Base-by-base conservation (phyloP, 2,113 vertebrate species). In the Bos javanicus region DNA sequence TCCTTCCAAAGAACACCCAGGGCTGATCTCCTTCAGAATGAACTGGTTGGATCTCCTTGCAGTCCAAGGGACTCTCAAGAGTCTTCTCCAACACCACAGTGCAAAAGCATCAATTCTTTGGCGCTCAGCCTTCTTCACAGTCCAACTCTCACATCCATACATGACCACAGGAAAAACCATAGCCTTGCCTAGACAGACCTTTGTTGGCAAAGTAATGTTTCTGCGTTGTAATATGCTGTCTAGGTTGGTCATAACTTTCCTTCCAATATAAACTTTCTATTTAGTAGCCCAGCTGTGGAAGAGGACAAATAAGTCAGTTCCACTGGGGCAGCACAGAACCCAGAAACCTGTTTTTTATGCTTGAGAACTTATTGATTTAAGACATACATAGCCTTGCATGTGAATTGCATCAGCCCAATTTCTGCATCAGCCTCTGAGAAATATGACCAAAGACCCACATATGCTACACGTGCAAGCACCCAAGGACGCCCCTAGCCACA, bases 71-170 rank as follows among this genome's bases (percentile, higher is more conserved):
- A 60, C 12, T 28, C 59, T 60, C 28, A 62, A 62, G 6, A 62
- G 25, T 62, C 60, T 62, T 62, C 13, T 62, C 6, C 60, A 62
- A 15, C 13, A 62, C 28, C 13, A 62, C 60, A 62, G 60, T 30
- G 30, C 6, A 62, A 7, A 30, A 62, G 28, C 60, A 30, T 30
- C 28, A 62, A 3, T 62, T 30, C 6, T 15, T 62, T 0, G 0
- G 13, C 0, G 0, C 28, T 30, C 28, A 15, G 60, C 60, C 1
- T 3, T 62, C 60, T 30, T 62, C 28, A 3, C 60, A 33, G 28
- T 33, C 60, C 60, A 62, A 62, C 28, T 33, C 28, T 62, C 28
- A 62, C 60, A 62, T 62, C 60, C 6, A 33, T 62, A 16, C 28
- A 15, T 30, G 28, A 62, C 13, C 3, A 33, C 13, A 1, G 60